These are phyloP conservation scores for Cichladusa arquata DNA, from an alignment of 2,113 vertebrate species.

Conservation along the genomic window DNA sequence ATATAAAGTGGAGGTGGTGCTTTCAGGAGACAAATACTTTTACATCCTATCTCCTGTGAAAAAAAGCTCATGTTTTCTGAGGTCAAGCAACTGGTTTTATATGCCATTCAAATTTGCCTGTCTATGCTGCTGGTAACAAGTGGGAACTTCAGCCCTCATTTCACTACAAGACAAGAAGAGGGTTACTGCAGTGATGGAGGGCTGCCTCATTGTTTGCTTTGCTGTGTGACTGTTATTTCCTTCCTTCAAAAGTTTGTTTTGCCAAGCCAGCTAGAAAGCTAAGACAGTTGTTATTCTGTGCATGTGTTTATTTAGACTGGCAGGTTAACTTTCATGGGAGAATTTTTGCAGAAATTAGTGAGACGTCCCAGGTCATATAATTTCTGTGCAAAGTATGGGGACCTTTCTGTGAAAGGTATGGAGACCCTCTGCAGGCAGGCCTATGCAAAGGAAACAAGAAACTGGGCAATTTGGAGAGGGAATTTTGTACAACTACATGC, in stretches of 20 bases:
- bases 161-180: not conserved
- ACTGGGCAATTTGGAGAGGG: not conserved
- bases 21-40: not conserved
- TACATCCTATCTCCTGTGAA: not conserved
- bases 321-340: not conserved
- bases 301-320: not conserved
- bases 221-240: not conserved
- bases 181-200: not conserved
- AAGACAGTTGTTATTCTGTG: not conserved
- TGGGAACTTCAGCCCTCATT: not conserved
- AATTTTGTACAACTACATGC: not conserved
- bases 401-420: not conserved
- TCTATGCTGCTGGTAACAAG: not conserved
- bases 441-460: not conserved
- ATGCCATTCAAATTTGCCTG: not conserved
- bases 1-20: not conserved
- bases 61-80: not conserved
- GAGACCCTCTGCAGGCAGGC: not conserved
- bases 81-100: not conserved
- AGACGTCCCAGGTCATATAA: not conserved
- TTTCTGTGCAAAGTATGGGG: not conserved
- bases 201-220: not conserved
- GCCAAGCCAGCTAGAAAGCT: not conserved
- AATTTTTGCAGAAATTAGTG: not conserved
- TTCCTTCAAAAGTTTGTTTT: not conserved